A percentile compares a stretch with the other conserved stretches of the same genome.
Evolutionary conservation across 2,113 vertebrate species (phyloP).

Genomic region (Periophthalmodon schlosseri): DNA sequence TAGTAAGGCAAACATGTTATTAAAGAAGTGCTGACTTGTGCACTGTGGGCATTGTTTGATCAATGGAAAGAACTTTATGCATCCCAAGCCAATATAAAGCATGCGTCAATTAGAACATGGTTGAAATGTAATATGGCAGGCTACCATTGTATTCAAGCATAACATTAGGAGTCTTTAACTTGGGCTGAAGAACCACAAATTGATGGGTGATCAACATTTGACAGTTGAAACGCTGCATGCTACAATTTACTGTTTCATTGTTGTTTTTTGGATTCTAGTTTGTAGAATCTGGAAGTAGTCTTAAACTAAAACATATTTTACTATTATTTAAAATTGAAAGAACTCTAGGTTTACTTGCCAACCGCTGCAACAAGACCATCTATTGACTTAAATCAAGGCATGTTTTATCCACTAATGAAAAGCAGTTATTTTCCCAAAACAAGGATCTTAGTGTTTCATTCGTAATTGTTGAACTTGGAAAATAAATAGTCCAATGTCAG

Average conservation of each 20-base stretch:
- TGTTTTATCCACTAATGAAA: conserved; percentile 39
- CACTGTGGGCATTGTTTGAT: conserved; percentile 53
- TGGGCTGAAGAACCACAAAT: conserved; percentile 18
- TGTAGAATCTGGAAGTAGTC: background rate
- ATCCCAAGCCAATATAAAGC: conserved; percentile 22
- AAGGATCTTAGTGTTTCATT: background rate
- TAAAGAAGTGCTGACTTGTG: conserved; percentile 67
- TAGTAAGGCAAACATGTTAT: conserved; percentile 70
- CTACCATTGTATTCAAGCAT: background rate
- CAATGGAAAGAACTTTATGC: conserved; percentile 29
- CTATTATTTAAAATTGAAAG: background rate
- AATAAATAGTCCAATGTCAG: background rate
- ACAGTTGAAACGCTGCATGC: background rate
- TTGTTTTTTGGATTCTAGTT: background rate
- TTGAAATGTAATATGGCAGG: conserved; percentile 24
- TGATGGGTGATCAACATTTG: background rate
- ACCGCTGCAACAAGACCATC: conserved; percentile 8
- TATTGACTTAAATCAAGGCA: conserved; percentile 11
- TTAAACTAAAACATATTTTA: background rate
- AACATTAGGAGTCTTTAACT: background rate
- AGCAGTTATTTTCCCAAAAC: background rate
- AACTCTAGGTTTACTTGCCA: background rate
- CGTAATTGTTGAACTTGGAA: background rate
- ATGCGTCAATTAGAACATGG: conserved; percentile 28
- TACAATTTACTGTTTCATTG: background rate